Evolutionary conservation across 2,888 invertebrate species (phyloP), one percentile per base, ranked within the genome.

Genomic region (Sinelater perroti): DNA sequence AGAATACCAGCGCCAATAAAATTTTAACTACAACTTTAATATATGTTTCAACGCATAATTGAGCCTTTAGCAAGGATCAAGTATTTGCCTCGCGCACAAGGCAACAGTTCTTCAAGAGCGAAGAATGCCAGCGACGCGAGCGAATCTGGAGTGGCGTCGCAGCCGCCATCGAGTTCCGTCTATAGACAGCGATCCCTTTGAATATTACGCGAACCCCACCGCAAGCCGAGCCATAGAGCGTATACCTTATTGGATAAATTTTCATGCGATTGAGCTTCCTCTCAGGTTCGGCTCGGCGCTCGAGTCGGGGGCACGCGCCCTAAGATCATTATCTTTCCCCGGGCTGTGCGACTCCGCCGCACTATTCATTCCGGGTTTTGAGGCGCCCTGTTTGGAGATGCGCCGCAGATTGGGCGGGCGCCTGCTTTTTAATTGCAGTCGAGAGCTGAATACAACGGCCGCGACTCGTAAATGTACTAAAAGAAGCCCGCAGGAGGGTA

Each of bases 241-340:
- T 45, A 45, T 53, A 53, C 38, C 44, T 53, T 53, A 53, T 53
- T 53, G 45, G 45, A 53, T 53, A 35, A 53, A 53, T 53, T 53
- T 45, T 45, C 45, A 53, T 53, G 35, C 53, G 35, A 53, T 36
- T 45, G 45, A 47, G 36, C 35, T n/a, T n/a, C n/a, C n/a, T 31
- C 18, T 47, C 40, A 30, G 24, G 26, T 35, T 47, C 36, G 30
- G 11, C 46, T 53, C 38, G 14, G 36, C 35, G 28, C 46, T 53
- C 36, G 36, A 53, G 46, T 46, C 36, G 18, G n/a, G 13, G 31
- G 31, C 17, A 30, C 28, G 20, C 46, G 24, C 33, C 16, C 35
- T 47, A 47, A 47, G 47, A 33, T 47, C 47, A 47, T 47, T 47
- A 47, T 35, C 36, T 35, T 18, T 21, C 36, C 47, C 36, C 26